Evolutionary conservation across 2,888 invertebrate genomes (phyloP).

Genomic region (Agapetus fuscipes): DNA sequence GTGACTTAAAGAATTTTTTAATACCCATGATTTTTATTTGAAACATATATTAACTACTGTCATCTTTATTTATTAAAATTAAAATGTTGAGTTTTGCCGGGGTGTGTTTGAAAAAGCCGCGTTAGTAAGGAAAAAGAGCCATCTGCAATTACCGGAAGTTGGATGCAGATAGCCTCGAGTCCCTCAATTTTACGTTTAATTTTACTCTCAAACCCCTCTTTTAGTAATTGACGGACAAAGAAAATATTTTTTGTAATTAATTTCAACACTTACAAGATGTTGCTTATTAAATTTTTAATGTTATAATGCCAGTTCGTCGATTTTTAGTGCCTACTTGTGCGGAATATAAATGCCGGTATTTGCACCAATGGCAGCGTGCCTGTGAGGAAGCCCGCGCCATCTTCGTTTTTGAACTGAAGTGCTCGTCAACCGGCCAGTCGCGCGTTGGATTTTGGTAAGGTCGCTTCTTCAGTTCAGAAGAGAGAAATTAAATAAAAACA

Average conservation of each 20-base stretch:
- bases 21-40: too few relatives aligned
- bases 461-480: conserved; percentile 34
- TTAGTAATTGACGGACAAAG: conserved; percentile 22
- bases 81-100: too few relatives aligned
- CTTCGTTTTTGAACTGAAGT: conserved; percentile 74
- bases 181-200: conserved; percentile 12
- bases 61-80: too few relatives aligned
- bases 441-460: conserved; percentile 53
- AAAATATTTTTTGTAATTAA: not conserved
- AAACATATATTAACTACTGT: too few relatives aligned
- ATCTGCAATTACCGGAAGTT: not conserved
- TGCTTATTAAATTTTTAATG: too few relatives aligned
- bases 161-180: conserved; percentile 12
- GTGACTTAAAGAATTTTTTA: not conserved
- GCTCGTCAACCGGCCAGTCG: conserved; percentile 58
- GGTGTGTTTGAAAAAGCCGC: too few relatives aligned
- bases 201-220: conserved; percentile 53
- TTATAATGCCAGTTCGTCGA: too few relatives aligned
- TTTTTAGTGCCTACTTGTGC: not conserved
- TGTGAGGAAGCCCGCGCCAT: conserved; percentile 62
- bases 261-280: not conserved
- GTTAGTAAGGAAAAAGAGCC: too few relatives aligned
- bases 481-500: conserved; percentile 30
- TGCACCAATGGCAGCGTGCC: conserved; percentile 35
- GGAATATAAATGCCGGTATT: conserved; percentile 16